phyloP scores from a whole-genome alignment of 1,140 invertebrate genomes.

The Eurosta solidaginis region DNA sequence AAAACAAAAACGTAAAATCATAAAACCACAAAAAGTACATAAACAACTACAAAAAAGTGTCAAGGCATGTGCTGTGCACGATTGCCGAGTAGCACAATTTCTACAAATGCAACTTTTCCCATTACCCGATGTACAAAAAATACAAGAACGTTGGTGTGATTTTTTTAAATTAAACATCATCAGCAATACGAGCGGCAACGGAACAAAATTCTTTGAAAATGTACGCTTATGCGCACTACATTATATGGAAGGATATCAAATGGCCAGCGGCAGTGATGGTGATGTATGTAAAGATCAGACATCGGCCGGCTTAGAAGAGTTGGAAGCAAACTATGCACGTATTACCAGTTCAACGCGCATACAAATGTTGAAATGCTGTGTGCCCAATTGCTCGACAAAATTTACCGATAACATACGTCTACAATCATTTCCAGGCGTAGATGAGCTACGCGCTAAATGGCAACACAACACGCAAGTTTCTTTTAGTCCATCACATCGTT shows the following conservation, averaged over 20 bases:
- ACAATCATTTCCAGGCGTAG: slow-evolving; percentile 22
- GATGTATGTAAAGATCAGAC: not conserved
- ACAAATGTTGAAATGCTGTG: slow-evolving; percentile 26
- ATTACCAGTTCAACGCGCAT: not conserved
- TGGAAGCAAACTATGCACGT: not conserved
- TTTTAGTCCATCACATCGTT: not conserved
- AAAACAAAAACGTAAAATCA: not conserved
- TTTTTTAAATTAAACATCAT: slow-evolving; percentile 22
- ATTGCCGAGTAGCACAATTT: not conserved
- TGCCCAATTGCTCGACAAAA: slow-evolving; percentile 29
- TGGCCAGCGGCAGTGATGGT: not conserved
- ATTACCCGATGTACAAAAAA: not conserved
- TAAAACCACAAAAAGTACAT: not conserved
- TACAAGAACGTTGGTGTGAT: slow-evolving; percentile 29
- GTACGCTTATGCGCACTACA: slow-evolving; percentile 1
- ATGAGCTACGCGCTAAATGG: slow-evolving; percentile 28
- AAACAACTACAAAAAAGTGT: not conserved
- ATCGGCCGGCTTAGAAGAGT: not conserved
- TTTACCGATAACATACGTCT: slow-evolving; percentile 25
- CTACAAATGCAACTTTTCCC: slow-evolving; percentile 7
- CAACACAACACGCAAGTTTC: slow-evolving; percentile 27
- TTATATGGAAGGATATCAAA: slow-evolving; percentile 21
- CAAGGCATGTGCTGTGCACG: slow-evolving; percentile 5
- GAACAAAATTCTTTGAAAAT: slow-evolving; percentile 23
- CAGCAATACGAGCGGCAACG: not conserved